Base-by-base conservation (phyloP, 37 sponge, comb jelly and placozoan species). In the Eunapius fragilis region DNA sequence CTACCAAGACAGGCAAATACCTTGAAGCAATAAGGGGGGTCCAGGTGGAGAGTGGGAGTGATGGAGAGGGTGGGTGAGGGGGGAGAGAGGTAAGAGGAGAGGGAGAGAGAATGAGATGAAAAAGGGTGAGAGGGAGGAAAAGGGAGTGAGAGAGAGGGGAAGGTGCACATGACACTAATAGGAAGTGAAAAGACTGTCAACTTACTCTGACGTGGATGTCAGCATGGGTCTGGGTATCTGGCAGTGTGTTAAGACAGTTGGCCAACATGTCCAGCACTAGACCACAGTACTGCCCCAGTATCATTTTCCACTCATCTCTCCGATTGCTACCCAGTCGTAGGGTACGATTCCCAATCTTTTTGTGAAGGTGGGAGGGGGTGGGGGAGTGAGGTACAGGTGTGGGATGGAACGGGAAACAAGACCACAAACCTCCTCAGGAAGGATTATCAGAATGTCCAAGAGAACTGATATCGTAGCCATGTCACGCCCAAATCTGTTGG, bases 351-450 rank as follows among this genome's bases (percentile, higher is more conserved):
- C 70, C 31, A 28, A 89, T 73, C 93, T 92, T 30, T 25, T 28
- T 74, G 3, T 24, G 48, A 70, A 70, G 48, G 7, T 23, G 33
- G 37, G 45, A 28, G 74, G 72, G 41, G 27, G 68, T 33, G 74
- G 76, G 48, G 7, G 31, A n/a, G 37, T 31, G 41, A 71, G 72
- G 75, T 25, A 48, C 47, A 34, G 22, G n/a, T 32, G 50, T 19
- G 38, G 25, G 10, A 36, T n/a, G 23, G 35, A 6, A 6, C 2
- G 78, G 25, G 48, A 9, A 12, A n/a, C 26, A 3, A 31, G 14
- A 10, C 7, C 17, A 68, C 82, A 27, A 35, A 94, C 92, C 85
- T 96, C 96, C 48, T 96, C 94, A 11, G 95, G 95, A 23, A 96
- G 86, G 11, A 89, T 76, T 2, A 77, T 86, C n/a, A 96, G 83